phyloP scores from a whole-genome alignment of 1,140 invertebrate genomes.

The Cephus cinctus region DNA sequence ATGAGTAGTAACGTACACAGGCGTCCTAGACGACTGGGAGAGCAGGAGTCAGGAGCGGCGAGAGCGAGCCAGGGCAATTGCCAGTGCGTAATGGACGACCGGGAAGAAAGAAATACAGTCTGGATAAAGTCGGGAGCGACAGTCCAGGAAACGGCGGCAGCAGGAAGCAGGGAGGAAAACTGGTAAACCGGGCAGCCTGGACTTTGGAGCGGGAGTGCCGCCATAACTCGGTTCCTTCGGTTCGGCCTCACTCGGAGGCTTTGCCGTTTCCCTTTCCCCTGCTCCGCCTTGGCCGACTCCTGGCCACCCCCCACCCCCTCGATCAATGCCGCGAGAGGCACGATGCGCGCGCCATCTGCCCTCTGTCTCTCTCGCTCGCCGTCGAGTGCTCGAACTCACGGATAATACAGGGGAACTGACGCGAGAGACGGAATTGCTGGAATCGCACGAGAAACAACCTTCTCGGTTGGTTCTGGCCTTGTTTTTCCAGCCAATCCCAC shows the following conservation, averaged over 20 bases:
- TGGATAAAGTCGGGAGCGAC: no score
- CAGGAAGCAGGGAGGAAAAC: no score
- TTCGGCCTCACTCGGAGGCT: constrained; percentile 17
- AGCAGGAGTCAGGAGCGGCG: not conserved
- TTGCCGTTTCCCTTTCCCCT: constrained; percentile 24
- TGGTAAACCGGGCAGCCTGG: no score
- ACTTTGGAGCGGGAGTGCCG: no score
- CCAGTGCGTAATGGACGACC: no score
- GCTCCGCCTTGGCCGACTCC: constrained; percentile 19
- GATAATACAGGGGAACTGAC: not conserved
- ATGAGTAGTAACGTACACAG: no score
- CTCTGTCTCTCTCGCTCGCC: constrained; percentile 10
- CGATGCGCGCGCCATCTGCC: constrained; percentile 47
- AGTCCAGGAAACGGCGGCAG: no score
- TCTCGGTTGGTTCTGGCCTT: no score
- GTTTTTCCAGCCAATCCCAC: no score
- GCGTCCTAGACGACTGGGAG: not conserved
- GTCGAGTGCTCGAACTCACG: constrained; percentile 12
- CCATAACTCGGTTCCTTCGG: not conserved
- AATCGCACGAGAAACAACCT: not conserved
- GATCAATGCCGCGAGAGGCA: constrained; percentile 52
- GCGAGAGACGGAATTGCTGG: not conserved
- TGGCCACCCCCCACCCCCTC: constrained; percentile 26
- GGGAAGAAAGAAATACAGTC: no score
- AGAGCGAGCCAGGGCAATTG: constrained; percentile 1